Conservation (phyloP, 2,797 vertebrate species). For the Rhinoraja longicauda region DNA sequence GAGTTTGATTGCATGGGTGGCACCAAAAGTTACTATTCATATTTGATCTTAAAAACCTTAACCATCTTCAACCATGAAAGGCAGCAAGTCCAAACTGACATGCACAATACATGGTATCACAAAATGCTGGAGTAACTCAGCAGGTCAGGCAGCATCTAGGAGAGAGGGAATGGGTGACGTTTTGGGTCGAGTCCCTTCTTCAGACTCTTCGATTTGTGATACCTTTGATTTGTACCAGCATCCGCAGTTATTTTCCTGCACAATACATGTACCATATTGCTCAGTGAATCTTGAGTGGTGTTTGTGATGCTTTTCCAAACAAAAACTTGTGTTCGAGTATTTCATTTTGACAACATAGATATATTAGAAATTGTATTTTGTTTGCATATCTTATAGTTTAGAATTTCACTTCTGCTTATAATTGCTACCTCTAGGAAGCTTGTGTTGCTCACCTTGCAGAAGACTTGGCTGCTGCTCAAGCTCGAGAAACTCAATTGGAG, state of each 20-base stretch:
- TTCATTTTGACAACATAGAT: neutral
- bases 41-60: neutral
- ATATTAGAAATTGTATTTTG: neutral
- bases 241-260: too few relatives aligned
- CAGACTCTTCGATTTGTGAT: too few relatives aligned
- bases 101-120: too few relatives aligned
- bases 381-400: neutral
- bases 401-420: neutral
- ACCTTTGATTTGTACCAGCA: too few relatives aligned
- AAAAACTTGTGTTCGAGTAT: too few relatives aligned
- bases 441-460: conserved; percentile 57
- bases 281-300: neutral
- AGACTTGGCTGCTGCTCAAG: conserved; percentile 63
- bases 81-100: neutral
- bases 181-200: too few relatives aligned
- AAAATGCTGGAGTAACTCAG: too few relatives aligned
- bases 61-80: neutral
- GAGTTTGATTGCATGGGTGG: neutral
- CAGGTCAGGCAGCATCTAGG: too few relatives aligned
- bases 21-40: neutral
- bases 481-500: conserved; percentile 58
- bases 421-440: conserved; percentile 55
- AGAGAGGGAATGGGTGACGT: too few relatives aligned
- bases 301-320: neutral
- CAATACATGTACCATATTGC: too few relatives aligned